Evolutionary conservation across 1,140 invertebrate genomes (phyloP).

Genomic region (Cardiocondyla obscurior): DNA sequence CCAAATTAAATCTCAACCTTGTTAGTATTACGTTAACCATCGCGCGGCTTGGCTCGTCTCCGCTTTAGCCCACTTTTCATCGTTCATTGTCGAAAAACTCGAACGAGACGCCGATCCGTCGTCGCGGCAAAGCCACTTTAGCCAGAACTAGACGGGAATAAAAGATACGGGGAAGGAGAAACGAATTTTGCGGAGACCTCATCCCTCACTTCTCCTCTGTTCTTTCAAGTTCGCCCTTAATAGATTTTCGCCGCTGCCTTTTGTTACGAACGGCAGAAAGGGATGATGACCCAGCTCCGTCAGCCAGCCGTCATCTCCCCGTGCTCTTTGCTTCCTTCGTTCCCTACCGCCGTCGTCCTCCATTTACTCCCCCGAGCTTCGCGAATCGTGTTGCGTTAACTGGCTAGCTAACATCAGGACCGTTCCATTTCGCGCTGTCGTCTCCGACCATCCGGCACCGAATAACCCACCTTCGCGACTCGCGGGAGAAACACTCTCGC

Average conservation of each 20-base stretch:
- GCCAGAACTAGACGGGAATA: constrained; percentile 19
- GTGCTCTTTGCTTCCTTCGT: constrained; percentile 1
- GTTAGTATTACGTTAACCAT: constrained; percentile 63
- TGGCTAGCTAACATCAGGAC: constrained; percentile 32
- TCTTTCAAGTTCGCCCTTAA: constrained; percentile 41
- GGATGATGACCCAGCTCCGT: constrained; percentile 32
- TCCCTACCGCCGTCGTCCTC: constrained; percentile 14
- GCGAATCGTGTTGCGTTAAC: constrained; percentile 49
- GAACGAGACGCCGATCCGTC: constrained; percentile 6
- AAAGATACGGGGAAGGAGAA: constrained; percentile 43
- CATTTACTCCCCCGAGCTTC: constrained; percentile 27
- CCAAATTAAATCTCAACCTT: constrained; percentile 61
- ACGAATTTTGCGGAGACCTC: constrained; percentile 53
- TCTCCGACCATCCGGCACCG: constrained; percentile 36
- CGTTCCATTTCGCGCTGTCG: constrained; percentile 18
- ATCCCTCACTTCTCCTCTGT: background rate
- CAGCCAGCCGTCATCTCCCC: constrained; percentile 9
- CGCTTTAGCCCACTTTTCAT: constrained; percentile 55
- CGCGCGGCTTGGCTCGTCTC: constrained; percentile 19
- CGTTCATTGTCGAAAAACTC: constrained; percentile 42
- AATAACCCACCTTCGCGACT: constrained; percentile 39
- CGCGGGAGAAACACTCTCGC: background rate
- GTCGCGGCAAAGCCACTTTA: constrained; percentile 55
- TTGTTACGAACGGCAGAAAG: constrained; percentile 26
- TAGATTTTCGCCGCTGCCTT: constrained; percentile 61